Evolutionary conservation across 2,888 invertebrate species (phyloP).

Genomic region (Dione juno): DNA sequence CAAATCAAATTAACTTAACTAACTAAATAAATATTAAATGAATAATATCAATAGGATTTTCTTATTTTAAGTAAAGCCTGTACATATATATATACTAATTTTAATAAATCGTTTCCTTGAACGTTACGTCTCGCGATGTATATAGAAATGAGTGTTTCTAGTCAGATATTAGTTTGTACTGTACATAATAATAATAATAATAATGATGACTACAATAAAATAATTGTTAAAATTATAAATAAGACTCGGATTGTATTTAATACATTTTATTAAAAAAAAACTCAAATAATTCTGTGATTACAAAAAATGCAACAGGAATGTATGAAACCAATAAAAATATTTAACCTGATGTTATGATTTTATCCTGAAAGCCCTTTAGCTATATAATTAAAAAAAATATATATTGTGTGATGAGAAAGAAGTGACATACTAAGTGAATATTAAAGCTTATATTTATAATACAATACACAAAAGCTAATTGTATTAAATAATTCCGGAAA

Average conservation of each 20-base stretch:
- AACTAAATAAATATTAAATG: not conserved
- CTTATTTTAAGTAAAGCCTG: not conserved
- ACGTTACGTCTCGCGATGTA: conserved; percentile 26
- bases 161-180: conserved; percentile 53
- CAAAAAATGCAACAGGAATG: conserved; percentile 70
- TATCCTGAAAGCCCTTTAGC: conserved; percentile 53
- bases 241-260: conserved; percentile 61
- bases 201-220: too few species aligned
- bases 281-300: conserved; percentile 56
- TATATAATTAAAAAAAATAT: too few species aligned
- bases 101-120: too few species aligned
- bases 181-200: conserved; percentile 52
- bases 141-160: conserved; percentile 66
- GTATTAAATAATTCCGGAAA: not conserved
- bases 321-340: conserved; percentile 70
- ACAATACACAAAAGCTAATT: too few species aligned
- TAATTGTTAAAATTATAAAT: conserved; percentile 55
- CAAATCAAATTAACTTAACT: too few species aligned
- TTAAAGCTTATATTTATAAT: too few species aligned
- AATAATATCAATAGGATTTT: not conserved
- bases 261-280: conserved; percentile 64
- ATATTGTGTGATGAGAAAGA: not conserved
- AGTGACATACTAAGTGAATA: not conserved
- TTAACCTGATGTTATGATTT: conserved; percentile 66
- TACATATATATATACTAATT: not conserved